These are phyloP conservation scores for Gouania willdenowi DNA, from an alignment of 2,797 vertebrate genomes.

Conservation along the genomic window DNA sequence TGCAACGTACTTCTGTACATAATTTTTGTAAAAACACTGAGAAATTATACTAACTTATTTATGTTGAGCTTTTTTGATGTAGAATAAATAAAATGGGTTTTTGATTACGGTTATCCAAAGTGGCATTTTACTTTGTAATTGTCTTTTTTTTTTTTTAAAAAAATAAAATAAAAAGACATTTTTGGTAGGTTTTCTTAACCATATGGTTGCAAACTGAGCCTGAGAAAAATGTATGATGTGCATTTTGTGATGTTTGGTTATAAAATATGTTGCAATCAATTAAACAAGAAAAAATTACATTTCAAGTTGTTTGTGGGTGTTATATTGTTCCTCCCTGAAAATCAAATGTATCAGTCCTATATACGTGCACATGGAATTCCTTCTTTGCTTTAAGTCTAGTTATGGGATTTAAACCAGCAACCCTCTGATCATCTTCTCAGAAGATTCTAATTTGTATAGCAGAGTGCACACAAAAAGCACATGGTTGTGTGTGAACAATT, in stretches of 20 bases:
- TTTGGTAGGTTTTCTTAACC: constrained; percentile 67
- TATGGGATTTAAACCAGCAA: too few relatives aligned
- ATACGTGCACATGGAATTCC: too few relatives aligned
- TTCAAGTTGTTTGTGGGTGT: constrained; percentile 19
- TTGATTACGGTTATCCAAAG: constrained; percentile 90
- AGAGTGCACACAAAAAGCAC: background rate
- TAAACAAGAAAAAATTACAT: constrained; percentile 83
- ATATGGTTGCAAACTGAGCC: constrained; percentile 98
- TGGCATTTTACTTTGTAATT: constrained; percentile 85
- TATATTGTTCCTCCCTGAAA: too few relatives aligned
- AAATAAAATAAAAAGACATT: constrained; percentile 90
- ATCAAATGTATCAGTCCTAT: too few relatives aligned
- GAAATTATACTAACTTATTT: constrained; percentile 99
- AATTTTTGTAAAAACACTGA: constrained; percentile 97
- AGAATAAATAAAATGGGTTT: constrained; percentile 79
- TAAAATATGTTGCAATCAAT: constrained; percentile 84
- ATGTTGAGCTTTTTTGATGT: constrained; percentile 87
- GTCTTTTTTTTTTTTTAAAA: constrained; percentile 85
- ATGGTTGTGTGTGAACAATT: too few relatives aligned
- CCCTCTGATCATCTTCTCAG: too few relatives aligned
- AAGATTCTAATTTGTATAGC: background rate
- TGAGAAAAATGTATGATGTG: constrained; percentile 80
- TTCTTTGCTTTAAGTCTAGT: too few relatives aligned
- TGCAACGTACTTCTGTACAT: constrained; percentile 79
- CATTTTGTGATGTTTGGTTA: constrained; percentile 86